A percentile compares a stretch with the other conserved stretches of the same genome.
Conservation (phyloP, 2,113 vertebrate species). For the Microtus pennsylvanicus region DNA sequence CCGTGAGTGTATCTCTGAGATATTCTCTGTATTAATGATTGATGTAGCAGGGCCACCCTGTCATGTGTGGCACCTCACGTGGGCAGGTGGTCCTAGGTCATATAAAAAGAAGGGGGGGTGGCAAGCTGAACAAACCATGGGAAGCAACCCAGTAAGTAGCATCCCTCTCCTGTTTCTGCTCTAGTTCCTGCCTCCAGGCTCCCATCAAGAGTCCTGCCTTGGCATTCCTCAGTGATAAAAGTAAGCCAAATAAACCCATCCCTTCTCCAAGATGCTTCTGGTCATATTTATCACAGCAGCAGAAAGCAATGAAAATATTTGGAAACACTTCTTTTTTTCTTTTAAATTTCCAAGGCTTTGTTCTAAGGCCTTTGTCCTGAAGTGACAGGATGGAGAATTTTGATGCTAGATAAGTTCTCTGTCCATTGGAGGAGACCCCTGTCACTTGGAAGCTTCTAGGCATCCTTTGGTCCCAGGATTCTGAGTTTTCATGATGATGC, state of each 20-base stretch:
- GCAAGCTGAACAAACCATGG: neutral
- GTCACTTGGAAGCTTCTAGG: neutral
- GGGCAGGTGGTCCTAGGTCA: neutral
- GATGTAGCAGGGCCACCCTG: neutral
- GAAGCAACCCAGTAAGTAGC: neutral
- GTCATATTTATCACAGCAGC: neutral
- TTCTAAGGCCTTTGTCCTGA: neutral
- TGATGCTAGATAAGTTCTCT: neutral
- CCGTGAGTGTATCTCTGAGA: too few species aligned
- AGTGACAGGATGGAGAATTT: neutral
- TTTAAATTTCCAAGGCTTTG: constrained; percentile 7
- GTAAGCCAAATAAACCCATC: too few species aligned
- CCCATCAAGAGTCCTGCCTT: neutral
- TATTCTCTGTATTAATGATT: neutral
- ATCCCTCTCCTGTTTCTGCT: neutral
- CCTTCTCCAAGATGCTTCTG: neutral
- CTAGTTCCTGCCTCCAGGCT: neutral
- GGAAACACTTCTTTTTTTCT: neutral
- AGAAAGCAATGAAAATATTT: neutral
- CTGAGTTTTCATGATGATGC: neutral
- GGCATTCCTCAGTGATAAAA: neutral
- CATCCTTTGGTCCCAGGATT: neutral
- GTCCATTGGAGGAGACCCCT: neutral
- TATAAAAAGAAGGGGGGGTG: neutral
- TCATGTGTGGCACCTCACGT: neutral